A percentile compares a stretch with the other conserved stretches of the same genome.
Evolutionary conservation across 2,113 vertebrate genomes (phyloP).

Genomic region (Hemicordylus capensis): DNA sequence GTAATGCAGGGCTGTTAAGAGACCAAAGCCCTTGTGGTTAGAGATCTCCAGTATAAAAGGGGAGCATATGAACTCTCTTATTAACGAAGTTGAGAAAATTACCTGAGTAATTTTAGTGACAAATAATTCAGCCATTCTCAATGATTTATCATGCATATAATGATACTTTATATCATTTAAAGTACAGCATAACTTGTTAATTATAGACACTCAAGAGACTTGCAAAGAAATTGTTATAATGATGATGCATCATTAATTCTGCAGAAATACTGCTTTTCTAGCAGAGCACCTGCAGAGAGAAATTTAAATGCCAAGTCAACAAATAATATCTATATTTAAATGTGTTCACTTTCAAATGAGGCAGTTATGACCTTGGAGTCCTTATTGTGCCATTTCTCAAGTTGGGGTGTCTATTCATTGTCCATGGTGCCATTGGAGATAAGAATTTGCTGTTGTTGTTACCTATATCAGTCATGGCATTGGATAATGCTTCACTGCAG

Average conservation of each 20-base stretch:
- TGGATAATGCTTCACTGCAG: constrained; percentile 19
- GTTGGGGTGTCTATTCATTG: background rate
- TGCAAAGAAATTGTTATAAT: constrained; percentile 65
- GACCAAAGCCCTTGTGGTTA: constrained; percentile 18
- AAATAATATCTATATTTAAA: constrained; percentile 23
- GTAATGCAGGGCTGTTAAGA: constrained; percentile 6
- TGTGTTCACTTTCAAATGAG: constrained; percentile 8
- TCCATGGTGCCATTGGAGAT: background rate
- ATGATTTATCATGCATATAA: constrained; percentile 72
- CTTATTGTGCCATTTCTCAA: background rate
- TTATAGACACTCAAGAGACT: constrained; percentile 69
- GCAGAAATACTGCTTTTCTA: constrained; percentile 57
- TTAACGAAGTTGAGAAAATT: constrained; percentile 76
- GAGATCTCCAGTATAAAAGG: constrained; percentile 34
- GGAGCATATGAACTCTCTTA: constrained; percentile 69
- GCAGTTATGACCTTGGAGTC: background rate
- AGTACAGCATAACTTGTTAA: constrained; percentile 72
- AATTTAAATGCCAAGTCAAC: constrained; percentile 36
- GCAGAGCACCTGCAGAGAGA: constrained; percentile 46
- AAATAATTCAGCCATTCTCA: constrained; percentile 77
- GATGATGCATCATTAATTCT: constrained; percentile 69
- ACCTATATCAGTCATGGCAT: background rate
- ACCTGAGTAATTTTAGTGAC: constrained; percentile 73
- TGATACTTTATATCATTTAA: constrained; percentile 75
- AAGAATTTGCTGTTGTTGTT: background rate